phyloP scores from a whole-genome alignment of 2,888 invertebrate genomes.

The Gerris lacustris region DNA sequence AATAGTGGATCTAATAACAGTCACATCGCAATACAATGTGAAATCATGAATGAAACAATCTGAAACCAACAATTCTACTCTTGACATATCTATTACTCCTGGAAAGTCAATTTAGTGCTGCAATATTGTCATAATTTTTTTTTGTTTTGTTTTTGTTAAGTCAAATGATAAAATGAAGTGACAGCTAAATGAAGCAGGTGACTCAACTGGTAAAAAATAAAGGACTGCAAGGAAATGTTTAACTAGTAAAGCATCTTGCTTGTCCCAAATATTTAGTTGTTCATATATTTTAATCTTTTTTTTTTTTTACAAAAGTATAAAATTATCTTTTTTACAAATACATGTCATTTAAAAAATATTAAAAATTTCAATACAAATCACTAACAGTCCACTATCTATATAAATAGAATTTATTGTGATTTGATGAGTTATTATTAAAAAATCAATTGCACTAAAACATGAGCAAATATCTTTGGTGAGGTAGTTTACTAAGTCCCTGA shows the following conservation, averaged over 20 bases:
- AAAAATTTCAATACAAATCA: slow-evolving; percentile 1
- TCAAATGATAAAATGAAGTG: not conserved
- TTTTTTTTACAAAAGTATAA: not conserved
- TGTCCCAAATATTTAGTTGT: not conserved
- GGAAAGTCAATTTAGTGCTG: not conserved
- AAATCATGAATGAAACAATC: not conserved
- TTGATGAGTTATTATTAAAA: not conserved
- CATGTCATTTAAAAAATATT: not conserved
- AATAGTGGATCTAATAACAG: too few species aligned
- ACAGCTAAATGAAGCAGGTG: slow-evolving; percentile 3
- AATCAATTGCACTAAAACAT: not conserved
- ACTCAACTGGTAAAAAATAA: slow-evolving; percentile 1
- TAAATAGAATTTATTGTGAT: not conserved
- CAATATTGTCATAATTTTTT: too few species aligned
- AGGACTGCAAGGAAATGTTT: not conserved
- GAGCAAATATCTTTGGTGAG: slow-evolving; percentile 5
- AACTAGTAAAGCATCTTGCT: not conserved
- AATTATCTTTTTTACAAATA: not conserved
- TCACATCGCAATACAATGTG: not conserved
- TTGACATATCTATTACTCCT: not conserved
- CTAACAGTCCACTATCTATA: not conserved
- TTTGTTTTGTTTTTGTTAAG: too few species aligned
- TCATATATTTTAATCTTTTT: not conserved
- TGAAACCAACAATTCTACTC: not conserved
- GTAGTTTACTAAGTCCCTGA: slow-evolving; percentile 5